Evolutionary conservation across 2,888 invertebrate genomes (phyloP).

Genomic region (Pteria penguin): DNA sequence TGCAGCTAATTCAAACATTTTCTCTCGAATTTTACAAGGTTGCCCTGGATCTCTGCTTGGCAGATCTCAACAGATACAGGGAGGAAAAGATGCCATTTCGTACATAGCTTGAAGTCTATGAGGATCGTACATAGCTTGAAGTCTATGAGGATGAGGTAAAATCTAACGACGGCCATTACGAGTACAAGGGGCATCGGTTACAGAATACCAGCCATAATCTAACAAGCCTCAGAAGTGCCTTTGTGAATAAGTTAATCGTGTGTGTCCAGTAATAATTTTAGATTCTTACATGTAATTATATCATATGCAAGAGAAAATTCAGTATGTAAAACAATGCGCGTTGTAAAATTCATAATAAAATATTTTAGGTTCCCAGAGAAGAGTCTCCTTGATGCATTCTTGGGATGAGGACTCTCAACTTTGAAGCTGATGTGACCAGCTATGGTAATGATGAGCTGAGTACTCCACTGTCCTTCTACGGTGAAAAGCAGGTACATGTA

Average conservation of each 20-base stretch:
- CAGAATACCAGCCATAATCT: not conserved
- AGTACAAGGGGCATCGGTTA: constrained; percentile 10
- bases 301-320: too few relatives aligned
- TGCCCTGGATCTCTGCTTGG: constrained; percentile 27
- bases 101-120: constrained; percentile 25
- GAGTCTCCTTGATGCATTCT: constrained; percentile 28
- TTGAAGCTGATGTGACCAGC: not conserved
- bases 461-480: constrained; percentile 1
- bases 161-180: constrained; percentile 19
- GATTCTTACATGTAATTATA: too few relatives aligned
- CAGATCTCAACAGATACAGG: constrained; percentile 24
- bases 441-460: constrained; percentile 18
- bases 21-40: not conserved
- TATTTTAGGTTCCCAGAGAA: constrained; percentile 33
- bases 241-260: constrained; percentile 15
- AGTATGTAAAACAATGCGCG: not conserved
- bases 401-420: constrained; percentile 30
- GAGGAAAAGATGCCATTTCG: constrained; percentile 5
- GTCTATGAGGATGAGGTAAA: not conserved
- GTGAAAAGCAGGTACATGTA: constrained; percentile 22
- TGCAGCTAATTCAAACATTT: too few relatives aligned
- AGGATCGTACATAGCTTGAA: not conserved
- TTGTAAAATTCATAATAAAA: not conserved
- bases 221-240: not conserved
- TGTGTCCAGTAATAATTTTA: too few relatives aligned